Conservation (phyloP, 1,140 invertebrate species). For the Drosophila lowei region DNA sequence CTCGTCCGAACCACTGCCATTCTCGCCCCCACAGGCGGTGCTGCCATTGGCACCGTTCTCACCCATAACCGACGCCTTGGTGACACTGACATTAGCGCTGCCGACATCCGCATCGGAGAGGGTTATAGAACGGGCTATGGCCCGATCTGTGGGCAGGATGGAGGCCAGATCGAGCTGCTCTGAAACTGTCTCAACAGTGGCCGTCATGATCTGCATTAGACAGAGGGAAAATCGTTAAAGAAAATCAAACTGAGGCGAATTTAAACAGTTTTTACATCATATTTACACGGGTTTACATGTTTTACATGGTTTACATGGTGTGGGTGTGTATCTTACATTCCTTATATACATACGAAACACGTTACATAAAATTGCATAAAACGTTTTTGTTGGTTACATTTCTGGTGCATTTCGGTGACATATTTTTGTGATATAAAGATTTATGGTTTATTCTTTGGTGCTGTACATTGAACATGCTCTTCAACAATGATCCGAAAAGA, state of each 20-base stretch:
- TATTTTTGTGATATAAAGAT: constrained; percentile 15
- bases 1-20: constrained; percentile 87
- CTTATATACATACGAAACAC: constrained; percentile 59
- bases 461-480: constrained; percentile 71
- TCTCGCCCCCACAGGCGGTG: constrained; percentile 69
- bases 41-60: constrained; percentile 82
- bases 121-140: constrained; percentile 93
- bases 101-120: constrained; percentile 94
- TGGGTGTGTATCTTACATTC: constrained; percentile 52
- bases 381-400: constrained; percentile 24
- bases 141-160: constrained; percentile 92
- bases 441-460: constrained; percentile 27
- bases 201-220: constrained; percentile 92
- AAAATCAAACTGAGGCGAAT: neutral
- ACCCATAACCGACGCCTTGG: constrained; percentile 84
- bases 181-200: constrained; percentile 95
- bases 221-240: neutral
- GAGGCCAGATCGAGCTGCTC: constrained; percentile 92
- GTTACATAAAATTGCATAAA: constrained; percentile 67
- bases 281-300: constrained; percentile 39
- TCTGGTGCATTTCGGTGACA: constrained; percentile 57
- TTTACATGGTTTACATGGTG: constrained; percentile 40
- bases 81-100: constrained; percentile 79
- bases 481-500: constrained; percentile 47
- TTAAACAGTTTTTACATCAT: constrained; percentile 42